Evolutionary conservation across 2,113 vertebrate species (phyloP).

Genomic region (Silurus glanis): DNA sequence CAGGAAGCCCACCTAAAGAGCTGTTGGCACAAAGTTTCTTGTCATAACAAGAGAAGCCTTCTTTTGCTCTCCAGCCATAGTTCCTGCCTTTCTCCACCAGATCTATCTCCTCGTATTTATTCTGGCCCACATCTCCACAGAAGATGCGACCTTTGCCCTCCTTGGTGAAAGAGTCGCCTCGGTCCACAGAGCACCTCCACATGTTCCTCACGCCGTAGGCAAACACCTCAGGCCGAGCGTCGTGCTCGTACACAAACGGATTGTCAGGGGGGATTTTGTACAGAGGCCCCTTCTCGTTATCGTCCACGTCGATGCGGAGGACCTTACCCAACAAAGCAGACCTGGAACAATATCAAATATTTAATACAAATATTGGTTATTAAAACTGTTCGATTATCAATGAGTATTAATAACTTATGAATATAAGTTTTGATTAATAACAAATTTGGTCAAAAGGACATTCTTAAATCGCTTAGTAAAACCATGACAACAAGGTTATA

Average conservation of each 20-base stretch:
- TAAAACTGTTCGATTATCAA: not conserved
- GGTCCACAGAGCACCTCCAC: constrained; percentile 96
- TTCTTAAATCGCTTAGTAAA: not conserved
- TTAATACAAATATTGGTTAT: too few species aligned
- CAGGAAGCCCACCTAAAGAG: constrained; percentile 78
- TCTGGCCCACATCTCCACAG: constrained; percentile 95
- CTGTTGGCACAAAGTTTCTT: constrained; percentile 90
- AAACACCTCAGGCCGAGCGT: constrained; percentile 85
- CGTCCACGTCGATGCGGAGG: constrained; percentile 86
- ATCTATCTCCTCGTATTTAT: constrained; percentile 93
- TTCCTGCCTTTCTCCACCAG: constrained; percentile 88
- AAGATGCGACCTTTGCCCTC: constrained; percentile 88
- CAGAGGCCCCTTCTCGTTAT: constrained; percentile 76
- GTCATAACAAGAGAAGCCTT: constrained; percentile 94
- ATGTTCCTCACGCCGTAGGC: constrained; percentile 93
- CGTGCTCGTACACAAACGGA: constrained; percentile 77
- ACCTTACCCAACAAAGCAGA: constrained; percentile 93
- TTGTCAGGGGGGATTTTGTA: constrained; percentile 89
- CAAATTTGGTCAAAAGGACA: not conserved
- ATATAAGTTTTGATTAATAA: not conserved
- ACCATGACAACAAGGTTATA: not conserved
- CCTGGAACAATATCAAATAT: constrained; percentile 60
- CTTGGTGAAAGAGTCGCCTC: constrained; percentile 79
- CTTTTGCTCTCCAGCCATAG: constrained; percentile 93
- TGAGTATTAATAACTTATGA: not conserved